Evolutionary conservation across 2,888 invertebrate species (phyloP).

Genomic region (Argyresthia albistria): DNA sequence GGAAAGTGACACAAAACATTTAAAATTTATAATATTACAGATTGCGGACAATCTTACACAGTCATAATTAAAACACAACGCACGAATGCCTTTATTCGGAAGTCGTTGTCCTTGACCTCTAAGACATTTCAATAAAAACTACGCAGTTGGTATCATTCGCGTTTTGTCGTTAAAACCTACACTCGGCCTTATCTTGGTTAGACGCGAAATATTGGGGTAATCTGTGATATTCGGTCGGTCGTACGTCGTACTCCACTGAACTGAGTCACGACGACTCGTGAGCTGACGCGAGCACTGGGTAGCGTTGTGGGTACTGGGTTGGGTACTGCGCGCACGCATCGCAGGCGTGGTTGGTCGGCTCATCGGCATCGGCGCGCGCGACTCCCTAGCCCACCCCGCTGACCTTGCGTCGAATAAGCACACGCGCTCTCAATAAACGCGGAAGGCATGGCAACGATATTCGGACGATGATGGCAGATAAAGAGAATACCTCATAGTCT

Average conservation of each 20-base stretch:
- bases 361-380: conserved; percentile 3
- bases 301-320: no score
- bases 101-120: conserved; percentile 39
- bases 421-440: conserved; percentile 28
- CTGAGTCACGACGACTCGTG: no score
- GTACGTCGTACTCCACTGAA: background rate
- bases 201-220: background rate
- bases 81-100: background rate
- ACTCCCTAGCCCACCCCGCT: conserved; percentile 11
- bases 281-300: background rate
- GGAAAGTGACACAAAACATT: no score
- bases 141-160: conserved; percentile 26
- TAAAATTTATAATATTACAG: no score
- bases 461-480: conserved; percentile 8
- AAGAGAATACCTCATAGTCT: background rate
- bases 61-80: background rate
- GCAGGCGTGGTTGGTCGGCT: conserved; percentile 25
- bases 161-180: conserved; percentile 13
- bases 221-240: background rate
- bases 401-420: conserved; percentile 29
- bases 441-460: conserved; percentile 27
- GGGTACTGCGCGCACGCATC: conserved; percentile 19
- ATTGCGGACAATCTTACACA: no score
- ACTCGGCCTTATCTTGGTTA: conserved; percentile 18
- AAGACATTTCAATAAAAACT: conserved; percentile 27